Percentiles rank a stretch among this genome's conserved stretches.
phyloP scores from a whole-genome alignment of 1,140 invertebrate species.

The Trachymyrmex cornetzi region DNA sequence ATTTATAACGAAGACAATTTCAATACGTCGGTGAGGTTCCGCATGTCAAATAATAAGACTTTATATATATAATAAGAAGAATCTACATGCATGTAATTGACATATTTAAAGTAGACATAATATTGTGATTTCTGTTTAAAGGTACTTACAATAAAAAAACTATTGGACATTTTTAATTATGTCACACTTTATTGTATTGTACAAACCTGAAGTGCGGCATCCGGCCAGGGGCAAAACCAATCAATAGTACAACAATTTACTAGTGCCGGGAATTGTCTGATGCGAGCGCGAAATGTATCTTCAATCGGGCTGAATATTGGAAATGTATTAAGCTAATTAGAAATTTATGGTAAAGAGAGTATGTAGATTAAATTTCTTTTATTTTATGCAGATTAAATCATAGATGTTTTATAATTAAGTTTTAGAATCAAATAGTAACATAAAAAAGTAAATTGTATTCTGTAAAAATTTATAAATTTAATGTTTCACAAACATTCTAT shows the following conservation, averaged over 20 bases:
- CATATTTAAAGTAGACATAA: neutral
- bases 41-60: too few relatives aligned
- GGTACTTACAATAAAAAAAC: neutral
- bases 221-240: constrained; percentile 91
- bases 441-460: neutral
- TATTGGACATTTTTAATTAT: neutral
- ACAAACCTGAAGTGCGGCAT: constrained; percentile 88
- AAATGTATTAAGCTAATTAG: constrained; percentile 44
- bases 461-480: too few relatives aligned
- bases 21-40: too few relatives aligned
- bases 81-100: neutral
- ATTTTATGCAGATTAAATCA: neutral
- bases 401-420: neutral
- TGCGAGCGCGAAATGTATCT: constrained; percentile 89
- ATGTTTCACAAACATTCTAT: neutral
- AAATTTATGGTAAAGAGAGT: neutral
- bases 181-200: neutral
- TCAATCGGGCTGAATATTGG: constrained; percentile 89
- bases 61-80: neutral
- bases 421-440: constrained; percentile 5
- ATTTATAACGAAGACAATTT: too few relatives aligned
- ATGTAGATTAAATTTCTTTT: neutral
- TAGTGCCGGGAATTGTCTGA: constrained; percentile 91
- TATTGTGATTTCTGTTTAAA: constrained; percentile 14
- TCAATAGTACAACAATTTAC: constrained; percentile 93